phyloP scores from a whole-genome alignment of 2,797 vertebrate species.

The Scleropages formosus region DNA sequence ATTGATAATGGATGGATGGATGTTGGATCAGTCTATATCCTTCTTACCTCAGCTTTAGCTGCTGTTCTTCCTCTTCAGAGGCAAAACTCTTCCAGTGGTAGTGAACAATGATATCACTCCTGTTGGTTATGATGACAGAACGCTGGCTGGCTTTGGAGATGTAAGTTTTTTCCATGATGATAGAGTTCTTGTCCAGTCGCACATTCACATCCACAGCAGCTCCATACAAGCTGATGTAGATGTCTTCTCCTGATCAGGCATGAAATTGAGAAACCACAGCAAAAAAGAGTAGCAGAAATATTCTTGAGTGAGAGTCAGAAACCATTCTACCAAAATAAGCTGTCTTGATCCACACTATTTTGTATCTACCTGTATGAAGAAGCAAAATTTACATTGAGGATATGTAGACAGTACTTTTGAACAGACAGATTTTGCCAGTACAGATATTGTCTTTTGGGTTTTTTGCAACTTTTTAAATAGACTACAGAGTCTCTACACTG shows the following conservation, averaged over 20 bases:
- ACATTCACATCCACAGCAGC: slow-evolving; percentile 72
- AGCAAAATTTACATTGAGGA: too few species aligned
- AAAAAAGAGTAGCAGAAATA: background rate
- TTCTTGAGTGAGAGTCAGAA: too few species aligned
- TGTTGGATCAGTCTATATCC: background rate
- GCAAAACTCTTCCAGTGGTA: slow-evolving; percentile 79
- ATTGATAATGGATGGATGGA: too few species aligned
- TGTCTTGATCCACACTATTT: too few species aligned
- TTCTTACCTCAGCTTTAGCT: slow-evolving; percentile 62
- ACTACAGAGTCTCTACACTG: too few species aligned
- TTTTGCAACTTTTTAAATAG: too few species aligned
- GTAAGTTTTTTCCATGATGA: slow-evolving; percentile 74
- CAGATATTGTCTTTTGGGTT: too few species aligned
- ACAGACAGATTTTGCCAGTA: too few species aligned
- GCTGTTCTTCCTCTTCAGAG: slow-evolving; percentile 68
- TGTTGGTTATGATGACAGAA: slow-evolving; percentile 72
- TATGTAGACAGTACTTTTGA: too few species aligned
- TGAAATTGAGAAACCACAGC: background rate
- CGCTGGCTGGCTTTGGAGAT: slow-evolving; percentile 64
- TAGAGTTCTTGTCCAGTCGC: slow-evolving; percentile 65
- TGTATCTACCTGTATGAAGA: too few species aligned
- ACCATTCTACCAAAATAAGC: too few species aligned
- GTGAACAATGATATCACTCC: slow-evolving; percentile 66
- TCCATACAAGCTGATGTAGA: slow-evolving; percentile 72
- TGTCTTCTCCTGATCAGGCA: slow-evolving; percentile 72